phyloP scores from a whole-genome alignment of 1,140 invertebrate genomes.

The Pemphigus obesinymphae region DNA sequence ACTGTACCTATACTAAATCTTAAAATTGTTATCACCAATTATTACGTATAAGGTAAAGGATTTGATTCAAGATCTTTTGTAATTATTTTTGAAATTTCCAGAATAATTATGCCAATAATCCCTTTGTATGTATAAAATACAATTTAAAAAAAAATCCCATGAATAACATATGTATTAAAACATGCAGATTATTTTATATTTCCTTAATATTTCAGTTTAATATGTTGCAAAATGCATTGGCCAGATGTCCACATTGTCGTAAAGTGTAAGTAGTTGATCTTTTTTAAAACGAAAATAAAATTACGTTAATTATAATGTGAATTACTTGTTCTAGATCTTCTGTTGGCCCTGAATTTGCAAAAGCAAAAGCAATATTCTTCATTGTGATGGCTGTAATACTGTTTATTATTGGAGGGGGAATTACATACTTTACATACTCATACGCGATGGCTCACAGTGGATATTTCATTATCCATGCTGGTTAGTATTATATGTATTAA shows the following conservation, averaged over 20 bases:
- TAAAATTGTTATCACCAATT: no score
- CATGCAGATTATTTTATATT: background rate
- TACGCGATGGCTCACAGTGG: constrained; percentile 60
- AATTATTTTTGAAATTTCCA: no score
- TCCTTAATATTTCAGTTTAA: constrained; percentile 71
- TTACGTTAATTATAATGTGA: background rate
- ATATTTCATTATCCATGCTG: constrained; percentile 78
- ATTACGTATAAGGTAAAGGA: no score
- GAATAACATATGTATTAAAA: no score
- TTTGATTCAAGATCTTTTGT: no score
- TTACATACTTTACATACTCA: constrained; percentile 62
- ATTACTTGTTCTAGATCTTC: constrained; percentile 60
- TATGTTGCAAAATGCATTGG: constrained; percentile 84
- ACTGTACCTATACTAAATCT: no score
- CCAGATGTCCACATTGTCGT: constrained; percentile 92
- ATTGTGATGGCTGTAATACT: constrained; percentile 70
- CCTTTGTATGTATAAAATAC: no score
- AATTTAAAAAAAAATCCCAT: no score
- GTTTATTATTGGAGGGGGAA: constrained; percentile 70
- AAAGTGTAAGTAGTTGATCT: constrained; percentile 65
- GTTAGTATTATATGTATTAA: constrained; percentile 52
- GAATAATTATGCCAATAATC: no score
- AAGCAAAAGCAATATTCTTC: constrained; percentile 72
- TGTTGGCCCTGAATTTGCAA: constrained; percentile 78
- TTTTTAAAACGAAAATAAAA: background rate